Percentiles rank a stretch among this genome's conserved stretches.
Evolutionary conservation across 2,888 invertebrate species (phyloP).

Genomic region (Caenorhabditis sp.): DNA sequence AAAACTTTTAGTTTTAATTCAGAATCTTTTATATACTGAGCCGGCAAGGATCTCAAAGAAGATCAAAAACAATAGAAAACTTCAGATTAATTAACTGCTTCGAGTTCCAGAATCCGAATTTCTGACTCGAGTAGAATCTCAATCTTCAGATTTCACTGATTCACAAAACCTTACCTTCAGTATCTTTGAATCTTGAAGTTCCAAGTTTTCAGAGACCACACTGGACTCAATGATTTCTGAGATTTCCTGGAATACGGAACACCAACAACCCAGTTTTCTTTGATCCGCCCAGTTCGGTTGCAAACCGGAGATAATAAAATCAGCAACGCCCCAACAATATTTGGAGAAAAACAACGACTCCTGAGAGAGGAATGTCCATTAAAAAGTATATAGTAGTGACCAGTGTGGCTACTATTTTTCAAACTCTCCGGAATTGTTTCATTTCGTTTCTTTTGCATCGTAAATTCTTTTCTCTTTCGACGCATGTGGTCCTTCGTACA

Average conservation of each 20-base stretch:
- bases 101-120: too few relatives aligned
- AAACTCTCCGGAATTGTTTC: slow-evolving; percentile 15
- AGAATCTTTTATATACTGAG: too few relatives aligned
- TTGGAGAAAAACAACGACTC: not conserved
- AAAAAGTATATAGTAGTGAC: not conserved
- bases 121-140: too few relatives aligned
- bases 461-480: slow-evolving; percentile 31
- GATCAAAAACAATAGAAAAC: too few relatives aligned
- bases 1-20: too few relatives aligned
- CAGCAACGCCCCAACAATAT: not conserved
- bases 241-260: not conserved
- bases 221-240: not conserved
- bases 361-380: not conserved
- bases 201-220: not conserved
- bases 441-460: slow-evolving; percentile 24
- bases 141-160: too few relatives aligned
- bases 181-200: too few relatives aligned
- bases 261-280: not conserved
- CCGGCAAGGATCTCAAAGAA: too few relatives aligned
- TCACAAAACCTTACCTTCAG: too few relatives aligned
- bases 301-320: not conserved
- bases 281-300: too few relatives aligned
- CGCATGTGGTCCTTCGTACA: slow-evolving; percentile 44
- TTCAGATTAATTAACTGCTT: too few relatives aligned
- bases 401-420: not conserved